Evolutionary conservation across 2,797 vertebrate genomes (phyloP).

Genomic region (Linurgus olivaceus): DNA sequence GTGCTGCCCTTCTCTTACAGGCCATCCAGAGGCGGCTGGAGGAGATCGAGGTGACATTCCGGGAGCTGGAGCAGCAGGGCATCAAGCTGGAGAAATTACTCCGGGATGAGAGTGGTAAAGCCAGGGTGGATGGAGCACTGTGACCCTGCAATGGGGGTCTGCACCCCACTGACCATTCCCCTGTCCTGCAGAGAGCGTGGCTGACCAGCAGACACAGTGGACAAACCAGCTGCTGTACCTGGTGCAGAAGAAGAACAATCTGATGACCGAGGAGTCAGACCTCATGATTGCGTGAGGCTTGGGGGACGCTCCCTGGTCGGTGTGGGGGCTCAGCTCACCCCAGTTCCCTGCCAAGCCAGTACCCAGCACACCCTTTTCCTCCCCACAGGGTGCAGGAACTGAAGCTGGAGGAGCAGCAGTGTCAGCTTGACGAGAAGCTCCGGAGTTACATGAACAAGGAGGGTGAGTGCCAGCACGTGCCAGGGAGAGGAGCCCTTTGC

Average conservation of each 20-base stretch:
- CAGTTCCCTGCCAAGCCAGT: rapidly evolving
- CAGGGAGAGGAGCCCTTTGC: too few species aligned
- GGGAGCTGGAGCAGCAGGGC: conserved; percentile 88
- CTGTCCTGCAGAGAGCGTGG: neutral
- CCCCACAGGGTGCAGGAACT: conserved; percentile 84
- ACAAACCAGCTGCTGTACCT: conserved; percentile 88
- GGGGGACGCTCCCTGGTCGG: rapidly evolving
- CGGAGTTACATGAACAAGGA: conserved; percentile 81
- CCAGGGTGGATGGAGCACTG: rapidly evolving
- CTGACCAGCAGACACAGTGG: conserved; percentile 64
- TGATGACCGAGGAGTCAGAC: conserved; percentile 91
- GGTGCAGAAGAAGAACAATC: conserved; percentile 87
- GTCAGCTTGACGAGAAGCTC: conserved; percentile 86
- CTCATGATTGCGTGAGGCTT: conserved; percentile 89
- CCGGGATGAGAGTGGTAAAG: conserved; percentile 80
- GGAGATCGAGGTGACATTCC: conserved; percentile 89
- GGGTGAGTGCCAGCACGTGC: conserved; percentile 60
- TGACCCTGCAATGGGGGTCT: rapidly evolving
- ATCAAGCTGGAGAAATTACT: conserved; percentile 82
- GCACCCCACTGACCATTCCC: neutral
- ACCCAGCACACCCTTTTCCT: neutral
- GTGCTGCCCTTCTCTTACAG: conserved; percentile 52
- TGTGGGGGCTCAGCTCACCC: neutral
- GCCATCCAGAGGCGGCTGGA: conserved; percentile 90
- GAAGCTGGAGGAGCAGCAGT: conserved; percentile 90